These are phyloP conservation scores for Onychostoma macrolepis DNA, from an alignment of 2,113 vertebrate species.

Conservation along the genomic window DNA sequence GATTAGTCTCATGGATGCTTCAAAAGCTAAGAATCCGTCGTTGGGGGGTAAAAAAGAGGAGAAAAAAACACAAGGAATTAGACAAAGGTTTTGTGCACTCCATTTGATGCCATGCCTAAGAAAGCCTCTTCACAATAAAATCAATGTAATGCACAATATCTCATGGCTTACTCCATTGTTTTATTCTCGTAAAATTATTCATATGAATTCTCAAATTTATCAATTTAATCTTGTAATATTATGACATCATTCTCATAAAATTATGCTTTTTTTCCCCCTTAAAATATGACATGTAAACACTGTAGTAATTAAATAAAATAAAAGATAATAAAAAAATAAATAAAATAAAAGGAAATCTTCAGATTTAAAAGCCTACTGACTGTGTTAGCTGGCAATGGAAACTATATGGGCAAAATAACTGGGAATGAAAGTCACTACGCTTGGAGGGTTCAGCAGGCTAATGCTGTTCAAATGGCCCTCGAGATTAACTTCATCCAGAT, in stretches of 20 bases:
- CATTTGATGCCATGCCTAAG: neutral
- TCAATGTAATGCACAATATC: neutral
- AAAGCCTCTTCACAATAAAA: neutral
- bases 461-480: constrained; percentile 34
- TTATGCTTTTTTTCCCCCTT: neutral
- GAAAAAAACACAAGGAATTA: neutral
- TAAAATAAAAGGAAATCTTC: neutral
- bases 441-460: constrained; percentile 8
- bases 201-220: neutral
- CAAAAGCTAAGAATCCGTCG: neutral
- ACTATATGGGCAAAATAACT: neutral
- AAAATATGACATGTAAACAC: neutral
- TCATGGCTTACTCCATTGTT: neutral
- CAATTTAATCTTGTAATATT: neutral
- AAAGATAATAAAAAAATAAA: neutral
- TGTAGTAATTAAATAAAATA: neutral
- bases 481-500: constrained; percentile 44
- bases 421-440: neutral
- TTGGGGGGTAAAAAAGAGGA: neutral
- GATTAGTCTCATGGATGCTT: neutral
- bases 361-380: neutral
- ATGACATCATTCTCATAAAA: neutral
- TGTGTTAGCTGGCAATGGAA: neutral
- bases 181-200: neutral
- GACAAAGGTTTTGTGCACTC: neutral